Conservation (phyloP, 2,888 invertebrate genomes). For the Pyrrhia umbra region DNA sequence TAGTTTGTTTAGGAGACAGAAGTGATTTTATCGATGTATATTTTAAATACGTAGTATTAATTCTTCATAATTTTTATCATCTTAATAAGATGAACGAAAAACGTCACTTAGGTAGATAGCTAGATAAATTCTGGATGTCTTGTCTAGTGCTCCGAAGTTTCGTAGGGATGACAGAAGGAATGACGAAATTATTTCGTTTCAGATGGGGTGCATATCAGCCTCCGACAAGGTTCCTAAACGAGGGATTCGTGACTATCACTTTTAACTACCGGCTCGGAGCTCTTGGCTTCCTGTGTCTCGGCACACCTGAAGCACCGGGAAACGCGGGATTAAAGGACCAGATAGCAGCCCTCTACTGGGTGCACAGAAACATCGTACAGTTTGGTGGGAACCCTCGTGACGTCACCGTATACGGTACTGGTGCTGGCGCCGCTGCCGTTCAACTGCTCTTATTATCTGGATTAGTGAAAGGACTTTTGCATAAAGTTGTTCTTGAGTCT, state of each 20-base stretch:
- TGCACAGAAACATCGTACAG: slow-evolving; percentile 79
- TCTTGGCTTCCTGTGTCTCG: slow-evolving; percentile 84
- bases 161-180: background rate
- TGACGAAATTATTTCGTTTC: slow-evolving; percentile 54
- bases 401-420: slow-evolving; percentile 81
- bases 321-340: slow-evolving; percentile 86
- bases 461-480: slow-evolving; percentile 74
- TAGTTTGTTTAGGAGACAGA: slow-evolving; percentile 5
- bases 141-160: background rate
- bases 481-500: slow-evolving; percentile 81
- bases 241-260: slow-evolving; percentile 78
- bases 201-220: slow-evolving; percentile 81
- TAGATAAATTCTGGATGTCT: background rate
- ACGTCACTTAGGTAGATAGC: no score
- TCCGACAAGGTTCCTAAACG: slow-evolving; percentile 70
- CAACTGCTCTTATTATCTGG: slow-evolving; percentile 79
- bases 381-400: slow-evolving; percentile 82
- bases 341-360: slow-evolving; percentile 83
- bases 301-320: slow-evolving; percentile 75
- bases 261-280: slow-evolving; percentile 84
- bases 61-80: background rate
- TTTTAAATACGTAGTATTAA: slow-evolving; percentile 3
- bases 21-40: slow-evolving; percentile 5
- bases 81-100: slow-evolving; percentile 1
- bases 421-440: slow-evolving; percentile 79